Evolutionary conservation across 2,797 vertebrate species (phyloP).

Genomic region (Eurystomus glaucurus): DNA sequence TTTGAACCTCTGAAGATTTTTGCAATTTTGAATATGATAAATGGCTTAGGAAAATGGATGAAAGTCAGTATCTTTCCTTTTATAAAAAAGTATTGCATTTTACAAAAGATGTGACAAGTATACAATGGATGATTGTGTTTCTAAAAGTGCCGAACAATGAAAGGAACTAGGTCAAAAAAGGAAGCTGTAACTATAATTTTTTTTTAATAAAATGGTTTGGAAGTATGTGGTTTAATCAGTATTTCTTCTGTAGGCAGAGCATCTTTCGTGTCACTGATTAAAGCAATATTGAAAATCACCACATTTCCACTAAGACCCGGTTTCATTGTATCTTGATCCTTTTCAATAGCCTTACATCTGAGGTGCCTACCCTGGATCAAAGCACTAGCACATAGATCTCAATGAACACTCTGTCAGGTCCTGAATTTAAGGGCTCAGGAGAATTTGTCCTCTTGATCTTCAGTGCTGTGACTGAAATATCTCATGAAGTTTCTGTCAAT

Average conservation of each 20-base stretch:
- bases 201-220: not conserved
- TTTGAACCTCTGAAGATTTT: slow-evolving; percentile 19
- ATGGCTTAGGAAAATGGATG: slow-evolving; percentile 23
- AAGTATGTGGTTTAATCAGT: not conserved
- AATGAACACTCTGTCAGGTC: not conserved
- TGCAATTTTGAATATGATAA: slow-evolving; percentile 4
- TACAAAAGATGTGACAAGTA: not conserved
- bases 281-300: not conserved
- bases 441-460: not conserved
- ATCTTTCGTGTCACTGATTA: not conserved
- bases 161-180: slow-evolving; percentile 29
- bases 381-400: not conserved
- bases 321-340: not conserved
- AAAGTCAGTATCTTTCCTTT: not conserved
- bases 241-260: not conserved
- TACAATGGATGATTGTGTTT: slow-evolving; percentile 33
- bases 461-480: not conserved
- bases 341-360: not conserved
- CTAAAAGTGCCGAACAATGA: slow-evolving; percentile 20
- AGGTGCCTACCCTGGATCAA: not conserved
- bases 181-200: not conserved
- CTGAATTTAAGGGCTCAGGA: not conserved
- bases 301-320: not conserved
- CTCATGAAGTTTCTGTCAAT: not conserved
- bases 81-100: not conserved